phyloP scores from a whole-genome alignment of 2,797 vertebrate genomes.

The Sylvia borin region DNA sequence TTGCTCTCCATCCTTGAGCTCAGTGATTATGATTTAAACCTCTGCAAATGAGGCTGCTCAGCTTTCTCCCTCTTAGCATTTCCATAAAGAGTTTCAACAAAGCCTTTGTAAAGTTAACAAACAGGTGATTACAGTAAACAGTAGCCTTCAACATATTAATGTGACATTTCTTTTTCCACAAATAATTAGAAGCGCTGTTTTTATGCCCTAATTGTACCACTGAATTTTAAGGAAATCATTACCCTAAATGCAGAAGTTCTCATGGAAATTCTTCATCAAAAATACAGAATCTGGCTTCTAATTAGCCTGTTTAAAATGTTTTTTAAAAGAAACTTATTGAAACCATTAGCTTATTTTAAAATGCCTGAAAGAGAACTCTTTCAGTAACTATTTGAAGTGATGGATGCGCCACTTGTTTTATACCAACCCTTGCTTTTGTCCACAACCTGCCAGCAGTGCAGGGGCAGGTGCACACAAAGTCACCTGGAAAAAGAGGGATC shows the following conservation, averaged over 20 bases:
- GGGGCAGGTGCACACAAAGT: fast-evolving
- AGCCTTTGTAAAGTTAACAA: not conserved
- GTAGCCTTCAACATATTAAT: not conserved
- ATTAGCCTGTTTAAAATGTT: not conserved
- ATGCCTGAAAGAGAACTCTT: not conserved
- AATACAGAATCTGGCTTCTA: not conserved
- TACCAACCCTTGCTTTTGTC: not conserved
- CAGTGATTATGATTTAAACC: not conserved
- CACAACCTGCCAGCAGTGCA: not conserved
- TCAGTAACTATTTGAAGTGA: not conserved
- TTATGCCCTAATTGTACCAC: not conserved
- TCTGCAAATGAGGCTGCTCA: not conserved
- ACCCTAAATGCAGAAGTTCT: not conserved
- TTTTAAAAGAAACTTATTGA: not conserved
- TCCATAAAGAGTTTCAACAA: not conserved
- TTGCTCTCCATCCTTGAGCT: constrained; percentile 13
- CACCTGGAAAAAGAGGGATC: not conserved
- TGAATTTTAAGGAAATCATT: not conserved
- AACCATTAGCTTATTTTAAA: not conserved
- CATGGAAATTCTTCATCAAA: not conserved
- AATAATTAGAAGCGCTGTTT: not conserved
- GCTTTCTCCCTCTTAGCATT: not conserved
- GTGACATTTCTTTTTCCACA: not conserved
- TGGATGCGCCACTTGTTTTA: not conserved
- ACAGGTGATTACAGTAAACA: not conserved